Percentiles rank a stretch among this genome's conserved stretches.
Evolutionary conservation across 2,113 vertebrate species (phyloP).

Genomic region (Rhizomys pruinosus): DNA sequence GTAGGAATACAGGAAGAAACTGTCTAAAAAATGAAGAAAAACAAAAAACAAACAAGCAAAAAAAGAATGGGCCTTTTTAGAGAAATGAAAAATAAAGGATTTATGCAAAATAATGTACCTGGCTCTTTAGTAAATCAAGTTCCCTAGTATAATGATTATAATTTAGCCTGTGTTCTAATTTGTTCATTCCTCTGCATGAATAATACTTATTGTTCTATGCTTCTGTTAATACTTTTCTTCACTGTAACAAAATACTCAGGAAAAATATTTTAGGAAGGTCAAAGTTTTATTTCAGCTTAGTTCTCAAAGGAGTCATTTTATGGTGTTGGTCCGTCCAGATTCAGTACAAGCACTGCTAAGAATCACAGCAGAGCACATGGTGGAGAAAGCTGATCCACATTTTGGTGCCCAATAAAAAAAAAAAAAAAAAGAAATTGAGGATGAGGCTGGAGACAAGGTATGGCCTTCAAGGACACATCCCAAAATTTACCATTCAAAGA

Average conservation of each 20-base stretch:
- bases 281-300: background rate
- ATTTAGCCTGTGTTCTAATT: background rate
- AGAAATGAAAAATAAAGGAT: background rate
- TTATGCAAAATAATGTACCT: background rate
- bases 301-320: background rate
- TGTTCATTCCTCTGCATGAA: background rate
- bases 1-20: too few relatives aligned
- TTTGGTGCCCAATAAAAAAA: background rate
- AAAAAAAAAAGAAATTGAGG: fast-evolving
- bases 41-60: too few relatives aligned
- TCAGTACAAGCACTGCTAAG: background rate
- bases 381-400: background rate
- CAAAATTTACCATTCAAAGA: too few relatives aligned
- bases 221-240: background rate
- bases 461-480: background rate
- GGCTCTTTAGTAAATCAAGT: background rate
- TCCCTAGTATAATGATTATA: background rate
- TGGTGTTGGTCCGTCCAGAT: background rate
- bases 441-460: fast-evolving
- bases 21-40: too few relatives aligned
- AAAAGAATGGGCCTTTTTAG: background rate
- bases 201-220: background rate
- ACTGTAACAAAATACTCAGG: background rate
- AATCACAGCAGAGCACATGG: background rate
- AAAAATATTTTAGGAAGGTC: background rate